A percentile compares a stretch with the other conserved stretches of the same genome.
Conservation (phyloP, 2,797 vertebrate genomes). For the Acridotheres tristis region DNA sequence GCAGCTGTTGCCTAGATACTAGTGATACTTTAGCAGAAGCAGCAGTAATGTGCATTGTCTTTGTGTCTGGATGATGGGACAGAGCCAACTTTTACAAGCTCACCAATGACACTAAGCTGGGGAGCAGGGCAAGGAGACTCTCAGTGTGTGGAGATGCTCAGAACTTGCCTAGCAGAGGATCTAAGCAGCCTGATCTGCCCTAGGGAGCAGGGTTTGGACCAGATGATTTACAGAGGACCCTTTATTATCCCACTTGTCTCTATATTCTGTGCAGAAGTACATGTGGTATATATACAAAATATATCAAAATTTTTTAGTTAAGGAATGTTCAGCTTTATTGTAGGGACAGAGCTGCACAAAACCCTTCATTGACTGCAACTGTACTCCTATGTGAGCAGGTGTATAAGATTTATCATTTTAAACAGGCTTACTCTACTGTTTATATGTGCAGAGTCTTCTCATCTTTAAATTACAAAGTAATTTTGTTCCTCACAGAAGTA, state of each 20-base stretch:
- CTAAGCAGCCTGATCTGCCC: neutral
- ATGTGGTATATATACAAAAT: neutral
- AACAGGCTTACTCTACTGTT: neutral
- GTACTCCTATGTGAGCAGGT: neutral
- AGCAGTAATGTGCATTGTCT: neutral
- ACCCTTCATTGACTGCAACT: neutral
- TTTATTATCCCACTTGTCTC: neutral
- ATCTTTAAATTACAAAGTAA: conserved; percentile 5
- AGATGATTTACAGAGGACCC: neutral
- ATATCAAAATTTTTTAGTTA: neutral
- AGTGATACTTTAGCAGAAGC: neutral
- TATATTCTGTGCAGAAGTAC: neutral
- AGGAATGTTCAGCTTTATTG: neutral
- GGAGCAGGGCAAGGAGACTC: neutral
- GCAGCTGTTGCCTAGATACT: neutral
- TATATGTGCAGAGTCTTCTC: neutral
- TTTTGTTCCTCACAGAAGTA: conserved; percentile 6
- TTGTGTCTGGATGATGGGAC: neutral
- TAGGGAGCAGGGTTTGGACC: neutral
- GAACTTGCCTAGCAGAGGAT: neutral
- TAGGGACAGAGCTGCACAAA: neutral
- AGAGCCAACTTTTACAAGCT: neutral
- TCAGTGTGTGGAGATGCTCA: neutral
- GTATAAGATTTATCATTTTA: neutral
- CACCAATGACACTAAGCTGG: neutral